A percentile compares a stretch with the other conserved stretches of the same genome.
phyloP scores from a whole-genome alignment of 2,797 vertebrate species.

The Pangasius krempfi region DNA sequence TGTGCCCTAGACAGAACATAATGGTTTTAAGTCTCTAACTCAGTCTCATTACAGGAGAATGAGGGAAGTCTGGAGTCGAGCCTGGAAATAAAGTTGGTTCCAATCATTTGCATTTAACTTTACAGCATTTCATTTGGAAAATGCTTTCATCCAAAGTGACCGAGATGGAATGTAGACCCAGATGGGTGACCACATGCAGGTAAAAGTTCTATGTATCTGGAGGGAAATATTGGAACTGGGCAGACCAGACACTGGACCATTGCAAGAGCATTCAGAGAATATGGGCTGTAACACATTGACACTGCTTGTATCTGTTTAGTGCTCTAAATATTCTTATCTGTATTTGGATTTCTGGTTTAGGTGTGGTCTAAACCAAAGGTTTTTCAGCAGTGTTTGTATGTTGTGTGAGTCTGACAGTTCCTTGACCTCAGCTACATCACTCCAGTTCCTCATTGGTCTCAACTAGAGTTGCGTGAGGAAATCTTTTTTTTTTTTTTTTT shows the following conservation, averaged over 20 bases:
- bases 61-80: background rate
- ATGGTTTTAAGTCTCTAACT: background rate
- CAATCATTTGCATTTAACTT: background rate
- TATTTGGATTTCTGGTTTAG: background rate
- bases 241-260: background rate
- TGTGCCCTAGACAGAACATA: too few relatives aligned
- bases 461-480: background rate
- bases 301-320: background rate
- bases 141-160: background rate
- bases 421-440: background rate
- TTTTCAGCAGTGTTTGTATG: background rate
- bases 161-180: background rate
- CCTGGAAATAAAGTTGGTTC: slow-evolving; percentile 12
- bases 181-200: background rate
- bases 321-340: background rate
- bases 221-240: background rate
- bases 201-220: background rate
- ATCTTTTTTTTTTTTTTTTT: background rate
- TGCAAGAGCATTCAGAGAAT: background rate
- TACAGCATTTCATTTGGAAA: slow-evolving; percentile 7
- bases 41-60: slow-evolving; percentile 20
- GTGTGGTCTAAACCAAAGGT: background rate
- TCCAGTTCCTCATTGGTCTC: background rate
- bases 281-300: background rate
- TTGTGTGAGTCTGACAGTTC: background rate